phyloP scores from a whole-genome alignment of 2,113 vertebrate species.

The Irena cyanogastra region DNA sequence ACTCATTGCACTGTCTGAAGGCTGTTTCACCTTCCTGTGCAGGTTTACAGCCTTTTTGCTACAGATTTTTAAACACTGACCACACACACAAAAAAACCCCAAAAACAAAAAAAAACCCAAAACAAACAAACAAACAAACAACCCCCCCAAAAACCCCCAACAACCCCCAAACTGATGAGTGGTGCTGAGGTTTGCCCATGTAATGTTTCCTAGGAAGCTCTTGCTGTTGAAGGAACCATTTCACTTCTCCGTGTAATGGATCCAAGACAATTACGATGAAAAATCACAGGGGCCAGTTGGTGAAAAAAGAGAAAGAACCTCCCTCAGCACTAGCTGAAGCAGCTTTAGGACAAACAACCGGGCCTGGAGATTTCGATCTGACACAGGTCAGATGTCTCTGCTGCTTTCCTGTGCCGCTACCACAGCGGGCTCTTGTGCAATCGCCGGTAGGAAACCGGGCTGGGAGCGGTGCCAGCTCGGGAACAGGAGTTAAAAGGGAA shows the following conservation, averaged over 20 bases:
- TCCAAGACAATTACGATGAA: background rate
- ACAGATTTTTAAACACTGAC: background rate
- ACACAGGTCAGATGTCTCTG: background rate
- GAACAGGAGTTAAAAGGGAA: background rate
- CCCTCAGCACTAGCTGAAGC: background rate
- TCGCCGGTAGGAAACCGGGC: background rate
- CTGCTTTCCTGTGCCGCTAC: background rate
- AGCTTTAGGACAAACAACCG: background rate
- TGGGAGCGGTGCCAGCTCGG: background rate
- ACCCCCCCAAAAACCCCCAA: background rate
- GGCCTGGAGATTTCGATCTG: background rate
- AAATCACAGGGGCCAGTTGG: background rate
- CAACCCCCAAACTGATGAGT: rapidly evolving
- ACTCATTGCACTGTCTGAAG: rapidly evolving
- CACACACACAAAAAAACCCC: background rate
- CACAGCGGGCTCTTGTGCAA: background rate
- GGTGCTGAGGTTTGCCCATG: rapidly evolving
- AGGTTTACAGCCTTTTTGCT: background rate
- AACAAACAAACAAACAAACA: too few relatives aligned
- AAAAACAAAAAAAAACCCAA: too few relatives aligned
- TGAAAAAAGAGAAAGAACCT: background rate
- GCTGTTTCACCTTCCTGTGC: background rate
- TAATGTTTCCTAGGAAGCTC: background rate
- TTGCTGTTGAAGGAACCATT: background rate
- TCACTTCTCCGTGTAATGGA: background rate